Base-by-base conservation (phyloP, 2,888 invertebrate genomes). In the Branchellion lobata region DNA sequence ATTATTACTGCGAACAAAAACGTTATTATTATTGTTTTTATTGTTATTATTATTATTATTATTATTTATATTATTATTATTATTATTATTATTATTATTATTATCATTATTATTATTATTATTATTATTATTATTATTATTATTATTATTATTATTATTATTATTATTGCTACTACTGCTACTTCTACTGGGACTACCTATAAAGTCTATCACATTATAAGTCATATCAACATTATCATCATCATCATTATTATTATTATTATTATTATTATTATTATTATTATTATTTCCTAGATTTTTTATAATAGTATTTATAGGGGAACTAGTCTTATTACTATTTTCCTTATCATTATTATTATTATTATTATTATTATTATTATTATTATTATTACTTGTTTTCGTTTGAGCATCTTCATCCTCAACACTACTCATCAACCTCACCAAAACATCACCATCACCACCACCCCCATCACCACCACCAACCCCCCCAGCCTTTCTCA, bases 211-310 rank as follows among this genome's bases (percentile, higher is more conserved):
- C 14, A 5, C 40, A 40, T 40, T 8, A 40, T 5, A 5, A 40
- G 8, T 14, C 5, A 8, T 40, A 40, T 40, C 40, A 40, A 8
- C 40, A 40, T 40, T 14, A 40, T 40, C 40, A 40, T 40, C 8
- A 14, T 40, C 8, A 40, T 40, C 8, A 40, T 40, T 5, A 8
- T 40, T 5, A 40, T 40, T 40, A 14, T 40, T 40, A 14, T 68
- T 68, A 24, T 24, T 1, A 24, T 68, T 68, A 68, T 68, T 68
- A 68, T 68, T 68, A 68, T 68, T 24, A 24, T 68, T 68, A 68
- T 68, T 68, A 24, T 68, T 68, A 1, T 5, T 68, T 31, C n/a
- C n/a, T n/a, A n/a, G n/a, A n/a, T n/a, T n/a, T n/a, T n/a, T n/a
- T n/a, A n/a, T n/a, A n/a, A n/a, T n/a, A n/a, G n/a, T n/a, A n/a